Conservation (phyloP, 1,140 invertebrate species). For the Drosophila kurseongensis region DNA sequence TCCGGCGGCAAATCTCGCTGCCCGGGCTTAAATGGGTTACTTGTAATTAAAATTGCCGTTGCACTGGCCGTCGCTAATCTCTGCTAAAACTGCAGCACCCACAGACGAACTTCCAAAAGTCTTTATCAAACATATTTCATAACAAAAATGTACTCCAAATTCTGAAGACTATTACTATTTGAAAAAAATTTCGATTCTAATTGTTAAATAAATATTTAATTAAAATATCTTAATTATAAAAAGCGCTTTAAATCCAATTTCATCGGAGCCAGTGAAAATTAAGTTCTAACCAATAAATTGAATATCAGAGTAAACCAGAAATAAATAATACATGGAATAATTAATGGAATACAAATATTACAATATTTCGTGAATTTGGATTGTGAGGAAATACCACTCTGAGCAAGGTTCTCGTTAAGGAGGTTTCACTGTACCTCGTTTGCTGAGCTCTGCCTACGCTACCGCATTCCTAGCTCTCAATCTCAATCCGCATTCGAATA, state of each 20-base stretch:
- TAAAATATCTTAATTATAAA: too few relatives aligned
- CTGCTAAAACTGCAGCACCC: conserved; percentile 38
- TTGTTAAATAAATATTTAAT: neutral
- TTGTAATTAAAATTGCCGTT: conserved; percentile 72
- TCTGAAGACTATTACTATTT: too few relatives aligned
- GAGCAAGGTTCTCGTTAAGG: rapidly evolving
- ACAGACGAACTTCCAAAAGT: neutral
- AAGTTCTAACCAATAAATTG: too few relatives aligned
- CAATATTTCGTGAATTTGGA: too few relatives aligned
- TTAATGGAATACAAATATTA: too few relatives aligned
- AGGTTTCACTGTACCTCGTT: conserved; percentile 4
- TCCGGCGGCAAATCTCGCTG: conserved; percentile 37
- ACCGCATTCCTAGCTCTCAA: conserved; percentile 61
- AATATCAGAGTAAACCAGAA: too few relatives aligned
- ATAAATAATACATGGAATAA: too few relatives aligned
- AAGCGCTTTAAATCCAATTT: too few relatives aligned
- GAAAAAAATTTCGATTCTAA: too few relatives aligned
- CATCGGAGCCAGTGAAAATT: too few relatives aligned
- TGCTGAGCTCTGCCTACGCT: conserved; percentile 61
- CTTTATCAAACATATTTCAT: neutral
- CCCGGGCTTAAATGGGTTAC: conserved; percentile 40
- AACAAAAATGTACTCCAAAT: neutral
- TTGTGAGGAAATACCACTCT: too few relatives aligned
- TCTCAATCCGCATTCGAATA: conserved; percentile 35
- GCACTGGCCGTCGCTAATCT: conserved; percentile 54